Evolutionary conservation across 2,113 vertebrate species (phyloP).

Genomic region (Pyrgilauda ruficollis): DNA sequence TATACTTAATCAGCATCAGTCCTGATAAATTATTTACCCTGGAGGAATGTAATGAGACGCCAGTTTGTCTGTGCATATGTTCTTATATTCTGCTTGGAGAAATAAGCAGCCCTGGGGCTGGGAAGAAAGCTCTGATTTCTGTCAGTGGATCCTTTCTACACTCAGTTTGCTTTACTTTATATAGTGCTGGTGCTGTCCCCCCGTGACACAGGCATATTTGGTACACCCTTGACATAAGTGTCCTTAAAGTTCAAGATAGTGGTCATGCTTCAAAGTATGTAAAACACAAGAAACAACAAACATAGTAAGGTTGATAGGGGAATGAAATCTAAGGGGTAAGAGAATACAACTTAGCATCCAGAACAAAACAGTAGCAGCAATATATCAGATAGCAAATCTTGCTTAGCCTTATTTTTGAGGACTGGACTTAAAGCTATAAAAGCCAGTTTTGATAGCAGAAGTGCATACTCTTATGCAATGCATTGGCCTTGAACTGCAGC

Average conservation of each 20-base stretch:
- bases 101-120: constrained; percentile 19
- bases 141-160: neutral
- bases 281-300: constrained; percentile 47
- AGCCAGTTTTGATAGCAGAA: neutral
- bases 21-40: constrained; percentile 63
- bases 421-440: neutral
- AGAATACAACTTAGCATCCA: neutral
- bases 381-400: constrained; percentile 2
- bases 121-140: neutral
- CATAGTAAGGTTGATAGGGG: neutral
- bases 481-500: neutral
- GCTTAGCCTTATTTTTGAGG: constrained; percentile 11
- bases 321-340: neutral
- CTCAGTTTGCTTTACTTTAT: neutral
- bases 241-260: neutral
- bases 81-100: constrained; percentile 54
- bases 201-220: neutral
- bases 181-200: neutral
- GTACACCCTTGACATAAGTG: neutral
- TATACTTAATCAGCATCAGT: constrained; percentile 64
- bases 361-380: neutral
- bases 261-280: neutral
- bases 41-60: constrained; percentile 43
- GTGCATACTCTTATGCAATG: neutral
- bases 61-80: constrained; percentile 35